Evolutionary conservation across 2,113 vertebrate genomes (phyloP).

Genomic region (Bettongia penicillata): DNA sequence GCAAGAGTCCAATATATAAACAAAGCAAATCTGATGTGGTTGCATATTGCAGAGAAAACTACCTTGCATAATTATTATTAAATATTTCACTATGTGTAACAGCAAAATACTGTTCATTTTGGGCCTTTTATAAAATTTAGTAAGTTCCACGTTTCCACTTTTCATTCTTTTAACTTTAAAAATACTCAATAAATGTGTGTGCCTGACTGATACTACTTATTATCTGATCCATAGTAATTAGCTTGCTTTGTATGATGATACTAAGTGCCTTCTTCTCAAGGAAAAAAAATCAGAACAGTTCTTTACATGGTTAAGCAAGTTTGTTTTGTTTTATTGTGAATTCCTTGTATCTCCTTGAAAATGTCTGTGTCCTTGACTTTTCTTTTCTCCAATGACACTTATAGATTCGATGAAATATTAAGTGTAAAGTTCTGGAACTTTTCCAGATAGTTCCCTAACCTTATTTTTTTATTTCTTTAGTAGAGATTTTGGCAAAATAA

Average conservation of each 20-base stretch:
- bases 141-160: neutral
- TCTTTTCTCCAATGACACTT: neutral
- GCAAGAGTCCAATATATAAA: neutral
- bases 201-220: neutral
- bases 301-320: neutral
- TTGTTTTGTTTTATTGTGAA: slow-evolving; percentile 37
- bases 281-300: neutral
- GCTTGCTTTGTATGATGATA: neutral
- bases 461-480: slow-evolving; percentile 26
- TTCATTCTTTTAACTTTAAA: neutral
- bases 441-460: neutral
- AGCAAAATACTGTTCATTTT: neutral
- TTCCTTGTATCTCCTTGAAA: neutral
- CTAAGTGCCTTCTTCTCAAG: neutral
- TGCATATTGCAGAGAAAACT: neutral
- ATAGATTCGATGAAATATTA: slow-evolving; percentile 1
- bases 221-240: neutral
- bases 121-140: neutral
- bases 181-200: neutral
- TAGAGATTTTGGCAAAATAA: neutral
- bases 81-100: neutral
- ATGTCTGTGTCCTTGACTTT: slow-evolving; percentile 20
- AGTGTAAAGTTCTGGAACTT: slow-evolving; percentile 5
- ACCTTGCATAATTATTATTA: neutral
- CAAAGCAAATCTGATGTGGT: neutral